Evolutionary conservation across 2,113 vertebrate species (phyloP).

Genomic region (Saiga tatarica): DNA sequence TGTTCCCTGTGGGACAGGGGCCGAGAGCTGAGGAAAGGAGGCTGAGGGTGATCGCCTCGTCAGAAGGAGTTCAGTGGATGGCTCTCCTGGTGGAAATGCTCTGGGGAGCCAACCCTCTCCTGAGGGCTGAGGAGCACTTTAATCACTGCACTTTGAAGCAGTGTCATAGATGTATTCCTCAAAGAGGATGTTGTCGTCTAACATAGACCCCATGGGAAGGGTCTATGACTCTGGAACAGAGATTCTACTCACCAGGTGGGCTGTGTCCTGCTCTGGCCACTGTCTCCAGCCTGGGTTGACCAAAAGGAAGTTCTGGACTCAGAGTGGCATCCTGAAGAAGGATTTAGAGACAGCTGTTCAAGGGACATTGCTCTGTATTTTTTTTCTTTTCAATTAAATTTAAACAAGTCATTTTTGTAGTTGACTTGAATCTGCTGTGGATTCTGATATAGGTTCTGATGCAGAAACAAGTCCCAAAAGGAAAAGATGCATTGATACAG

Average conservation of each 20-base stretch:
- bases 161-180: slow-evolving; percentile 53
- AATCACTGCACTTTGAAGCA: background rate
- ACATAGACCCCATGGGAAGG: slow-evolving; percentile 28
- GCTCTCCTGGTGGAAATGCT: slow-evolving; percentile 27
- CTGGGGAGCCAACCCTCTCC: slow-evolving; percentile 28
- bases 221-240: background rate
- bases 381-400: background rate
- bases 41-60: background rate
- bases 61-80: background rate
- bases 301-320: slow-evolving; percentile 64
- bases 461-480: background rate
- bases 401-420: background rate
- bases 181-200: background rate
- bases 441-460: background rate
- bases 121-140: background rate
- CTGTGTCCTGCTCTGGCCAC: slow-evolving; percentile 48
- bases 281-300: slow-evolving; percentile 66
- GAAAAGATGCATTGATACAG: background rate
- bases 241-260: slow-evolving; percentile 18
- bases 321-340: slow-evolving; percentile 66
- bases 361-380: background rate
- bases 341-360: slow-evolving; percentile 29
- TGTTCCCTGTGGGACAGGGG: slow-evolving; percentile 48
- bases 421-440: background rate
- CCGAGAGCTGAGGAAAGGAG: slow-evolving; percentile 42